These are phyloP conservation scores for Manacus vitellinus DNA, from an alignment of 2,113 vertebrate species.

Conservation along the genomic window DNA sequence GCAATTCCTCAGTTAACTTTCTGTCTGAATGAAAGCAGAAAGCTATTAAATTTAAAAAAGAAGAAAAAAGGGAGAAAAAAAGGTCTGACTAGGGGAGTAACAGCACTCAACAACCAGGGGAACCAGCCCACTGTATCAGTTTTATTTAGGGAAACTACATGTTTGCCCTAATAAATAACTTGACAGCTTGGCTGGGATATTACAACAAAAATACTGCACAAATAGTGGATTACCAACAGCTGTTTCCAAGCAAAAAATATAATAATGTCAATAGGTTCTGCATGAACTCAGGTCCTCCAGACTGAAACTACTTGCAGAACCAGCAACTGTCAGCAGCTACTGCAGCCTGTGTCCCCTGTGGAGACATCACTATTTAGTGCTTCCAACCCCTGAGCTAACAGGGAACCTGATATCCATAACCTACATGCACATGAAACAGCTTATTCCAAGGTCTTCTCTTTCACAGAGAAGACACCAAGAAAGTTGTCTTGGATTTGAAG, in stretches of 20 bases:
- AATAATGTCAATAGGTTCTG: background rate
- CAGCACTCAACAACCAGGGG: background rate
- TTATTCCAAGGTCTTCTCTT: background rate
- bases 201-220: background rate
- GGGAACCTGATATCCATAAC: background rate
- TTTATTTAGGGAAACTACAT: background rate
- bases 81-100: background rate
- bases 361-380: background rate
- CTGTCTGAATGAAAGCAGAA: conserved; percentile 1
- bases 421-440: background rate
- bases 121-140: background rate
- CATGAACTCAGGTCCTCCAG: background rate
- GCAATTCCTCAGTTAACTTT: background rate
- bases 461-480: background rate
- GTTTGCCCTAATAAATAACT: background rate
- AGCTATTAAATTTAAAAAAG: background rate
- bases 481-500: background rate
- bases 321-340: background rate
- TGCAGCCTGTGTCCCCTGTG: background rate
- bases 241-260: background rate
- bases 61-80: background rate
- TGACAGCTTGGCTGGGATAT: background rate
- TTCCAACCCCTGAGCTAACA: background rate
- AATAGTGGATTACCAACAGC: background rate
- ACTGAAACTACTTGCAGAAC: background rate